These are phyloP conservation scores for Alligator sinensis DNA, from an alignment of 2,113 vertebrate genomes.

Conservation along the genomic window DNA sequence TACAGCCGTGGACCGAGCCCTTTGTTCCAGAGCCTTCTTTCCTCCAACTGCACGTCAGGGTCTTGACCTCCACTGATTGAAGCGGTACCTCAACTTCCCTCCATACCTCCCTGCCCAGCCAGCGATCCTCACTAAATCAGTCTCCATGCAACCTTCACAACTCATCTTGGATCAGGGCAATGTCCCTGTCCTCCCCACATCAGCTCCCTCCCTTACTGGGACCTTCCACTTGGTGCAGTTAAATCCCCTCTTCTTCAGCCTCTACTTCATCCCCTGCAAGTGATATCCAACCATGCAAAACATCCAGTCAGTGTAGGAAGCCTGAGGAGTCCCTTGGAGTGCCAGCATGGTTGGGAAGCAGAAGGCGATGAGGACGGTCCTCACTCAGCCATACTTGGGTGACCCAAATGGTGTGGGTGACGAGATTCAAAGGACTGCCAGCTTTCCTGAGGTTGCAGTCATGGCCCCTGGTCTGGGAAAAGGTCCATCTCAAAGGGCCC, in stretches of 20 bases:
- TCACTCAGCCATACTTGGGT: background rate
- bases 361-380: background rate
- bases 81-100: background rate
- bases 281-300: background rate
- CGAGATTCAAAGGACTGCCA: background rate
- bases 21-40: background rate
- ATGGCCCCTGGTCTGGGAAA: background rate
- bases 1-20: background rate
- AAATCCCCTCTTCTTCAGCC: background rate
- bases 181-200: fast-evolving
- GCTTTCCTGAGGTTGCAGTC: background rate
- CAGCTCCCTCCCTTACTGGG: background rate
- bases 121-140: background rate
- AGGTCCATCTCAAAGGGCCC: background rate
- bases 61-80: background rate
- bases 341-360: background rate
- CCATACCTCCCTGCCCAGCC: background rate
- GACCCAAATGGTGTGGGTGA: background rate
- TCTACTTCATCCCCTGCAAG: background rate
- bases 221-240: fast-evolving
- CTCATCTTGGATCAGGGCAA: background rate
- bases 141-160: background rate
- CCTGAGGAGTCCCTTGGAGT: background rate
- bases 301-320: background rate
- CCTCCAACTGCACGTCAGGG: background rate